Conservation (phyloP, 2,797 vertebrate species). For the Lepilemur septentrionalis region DNA sequence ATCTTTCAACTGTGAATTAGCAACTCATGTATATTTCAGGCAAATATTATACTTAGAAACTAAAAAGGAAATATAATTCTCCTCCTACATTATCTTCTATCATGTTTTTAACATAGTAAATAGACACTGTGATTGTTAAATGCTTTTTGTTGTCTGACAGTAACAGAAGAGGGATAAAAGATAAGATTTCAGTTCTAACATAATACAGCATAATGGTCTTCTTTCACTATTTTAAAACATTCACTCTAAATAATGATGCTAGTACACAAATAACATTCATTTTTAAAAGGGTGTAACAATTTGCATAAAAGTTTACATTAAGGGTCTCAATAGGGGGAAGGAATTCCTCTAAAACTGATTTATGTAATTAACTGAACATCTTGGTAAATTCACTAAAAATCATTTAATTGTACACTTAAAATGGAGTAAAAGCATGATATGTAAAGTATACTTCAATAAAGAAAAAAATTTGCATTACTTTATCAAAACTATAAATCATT, state of each 20-base stretch:
- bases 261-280: neutral
- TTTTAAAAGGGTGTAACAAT: neutral
- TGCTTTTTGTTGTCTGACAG: neutral
- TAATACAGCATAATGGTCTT: neutral
- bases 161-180: neutral
- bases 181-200: conserved; percentile 2
- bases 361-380: too few relatives aligned
- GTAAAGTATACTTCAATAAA: too few relatives aligned
- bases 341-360: too few relatives aligned
- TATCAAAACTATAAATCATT: conserved; percentile 14
- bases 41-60: neutral
- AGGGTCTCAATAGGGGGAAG: too few relatives aligned
- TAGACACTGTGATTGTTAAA: neutral
- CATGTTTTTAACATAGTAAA: conserved; percentile 10
- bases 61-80: conserved; percentile 34
- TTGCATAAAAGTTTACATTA: neutral
- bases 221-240: conserved; percentile 12
- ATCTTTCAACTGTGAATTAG: neutral
- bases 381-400: too few relatives aligned
- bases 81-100: neutral
- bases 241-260: neutral
- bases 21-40: neutral
- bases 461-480: neutral
- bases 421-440: too few relatives aligned
- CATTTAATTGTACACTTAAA: too few relatives aligned